Evolutionary conservation across 53 echinoderm and acorn worm genomes (phyloP).

Genomic region (Pentamera pediparva): DNA sequence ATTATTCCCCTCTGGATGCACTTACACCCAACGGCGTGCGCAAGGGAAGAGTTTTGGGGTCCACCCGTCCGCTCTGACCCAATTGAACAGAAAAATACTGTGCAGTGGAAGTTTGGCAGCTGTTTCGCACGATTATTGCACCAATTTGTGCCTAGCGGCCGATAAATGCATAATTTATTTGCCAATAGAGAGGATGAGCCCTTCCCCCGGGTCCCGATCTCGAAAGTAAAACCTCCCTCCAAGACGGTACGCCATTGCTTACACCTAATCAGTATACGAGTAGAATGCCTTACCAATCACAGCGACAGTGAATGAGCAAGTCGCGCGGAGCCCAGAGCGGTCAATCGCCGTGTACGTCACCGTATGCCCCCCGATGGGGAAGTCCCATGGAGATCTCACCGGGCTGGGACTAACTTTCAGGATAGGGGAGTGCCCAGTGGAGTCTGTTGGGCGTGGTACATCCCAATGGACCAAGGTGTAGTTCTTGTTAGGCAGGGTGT

Average conservation of each 20-base stretch:
- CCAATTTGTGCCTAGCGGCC: no score
- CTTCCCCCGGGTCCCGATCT: no score
- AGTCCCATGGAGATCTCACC: constrained; percentile 61
- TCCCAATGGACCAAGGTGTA: constrained; percentile 54
- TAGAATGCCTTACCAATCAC: constrained; percentile 46
- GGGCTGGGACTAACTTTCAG: constrained; percentile 54
- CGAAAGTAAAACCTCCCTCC: no score
- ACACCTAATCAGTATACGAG: neutral
- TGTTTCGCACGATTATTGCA: no score
- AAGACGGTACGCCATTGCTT: neutral
- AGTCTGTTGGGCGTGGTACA: constrained; percentile 51
- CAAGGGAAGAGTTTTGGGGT: no score
- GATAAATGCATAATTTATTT: no score
- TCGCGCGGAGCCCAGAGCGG: constrained; percentile 49
- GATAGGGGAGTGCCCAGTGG: constrained; percentile 52
- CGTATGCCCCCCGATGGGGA: constrained; percentile 59
- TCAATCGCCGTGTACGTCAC: constrained; percentile 72
- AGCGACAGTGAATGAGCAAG: constrained; percentile 61
- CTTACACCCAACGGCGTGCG: no score
- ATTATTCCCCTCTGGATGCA: no score
- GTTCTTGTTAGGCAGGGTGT: constrained; percentile 40
- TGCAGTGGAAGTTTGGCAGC: no score
- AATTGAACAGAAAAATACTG: no score
- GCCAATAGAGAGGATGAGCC: no score
- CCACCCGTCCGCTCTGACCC: no score